phyloP scores from a whole-genome alignment of 1,140 invertebrate genomes.

The Drosophila insularis region DNA sequence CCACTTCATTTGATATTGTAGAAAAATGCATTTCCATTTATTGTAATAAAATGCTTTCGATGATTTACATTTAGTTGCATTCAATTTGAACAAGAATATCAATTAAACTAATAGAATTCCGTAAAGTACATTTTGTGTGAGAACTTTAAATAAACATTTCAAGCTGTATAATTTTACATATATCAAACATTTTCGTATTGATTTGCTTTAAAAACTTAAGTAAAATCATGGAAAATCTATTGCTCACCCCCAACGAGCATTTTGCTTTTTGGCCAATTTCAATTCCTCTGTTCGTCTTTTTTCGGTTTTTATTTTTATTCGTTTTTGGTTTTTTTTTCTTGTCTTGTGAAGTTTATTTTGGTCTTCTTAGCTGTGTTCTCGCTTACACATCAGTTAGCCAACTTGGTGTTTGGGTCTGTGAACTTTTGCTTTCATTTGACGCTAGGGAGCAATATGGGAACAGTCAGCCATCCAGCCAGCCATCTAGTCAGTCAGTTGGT shows the following conservation, averaged over 20 bases:
- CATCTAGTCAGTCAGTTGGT: slow-evolving; percentile 13
- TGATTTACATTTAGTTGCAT: too few relatives aligned
- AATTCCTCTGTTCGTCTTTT: not conserved
- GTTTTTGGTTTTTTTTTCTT: slow-evolving; percentile 22
- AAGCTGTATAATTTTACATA: too few relatives aligned
- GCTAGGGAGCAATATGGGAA: slow-evolving; percentile 67
- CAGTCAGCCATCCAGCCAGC: slow-evolving; percentile 36
- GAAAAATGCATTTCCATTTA: too few relatives aligned
- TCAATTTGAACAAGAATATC: too few relatives aligned
- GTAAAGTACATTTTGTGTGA: too few relatives aligned
- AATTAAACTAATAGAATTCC: too few relatives aligned
- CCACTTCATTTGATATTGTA: too few relatives aligned
- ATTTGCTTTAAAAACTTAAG: not conserved
- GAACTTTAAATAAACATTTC: not conserved
- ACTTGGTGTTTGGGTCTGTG: slow-evolving; percentile 19
- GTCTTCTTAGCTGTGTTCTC: slow-evolving; percentile 25
- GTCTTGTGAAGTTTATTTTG: slow-evolving; percentile 3
- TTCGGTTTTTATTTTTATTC: not conserved
- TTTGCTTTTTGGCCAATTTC: not conserved
- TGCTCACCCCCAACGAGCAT: not conserved
- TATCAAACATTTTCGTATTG: not conserved
- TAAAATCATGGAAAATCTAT: not conserved
- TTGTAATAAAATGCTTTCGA: too few relatives aligned
- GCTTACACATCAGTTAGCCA: not conserved
- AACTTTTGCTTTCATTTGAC: slow-evolving; percentile 76